Percentiles rank a stretch among this genome's conserved stretches.
phyloP scores from a whole-genome alignment of 2,797 vertebrate species.

The Xiphophorus birchmanni region DNA sequence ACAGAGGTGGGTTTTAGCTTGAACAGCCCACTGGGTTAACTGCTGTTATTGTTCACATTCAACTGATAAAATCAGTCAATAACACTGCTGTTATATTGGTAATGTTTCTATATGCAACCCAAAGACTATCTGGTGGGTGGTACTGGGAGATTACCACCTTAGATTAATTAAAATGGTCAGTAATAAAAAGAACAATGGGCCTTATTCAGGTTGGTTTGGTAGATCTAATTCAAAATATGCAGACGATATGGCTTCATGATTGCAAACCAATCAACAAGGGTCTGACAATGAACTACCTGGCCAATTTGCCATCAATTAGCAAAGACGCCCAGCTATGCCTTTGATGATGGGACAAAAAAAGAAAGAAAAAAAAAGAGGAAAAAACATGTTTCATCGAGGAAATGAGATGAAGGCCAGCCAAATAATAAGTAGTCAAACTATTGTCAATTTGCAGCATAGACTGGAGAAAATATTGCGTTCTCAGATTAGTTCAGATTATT shows the following conservation, averaged over 20 bases:
- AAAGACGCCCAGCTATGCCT: conserved; percentile 87
- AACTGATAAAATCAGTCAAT: conserved; percentile 73
- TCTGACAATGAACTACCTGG: conserved; percentile 86
- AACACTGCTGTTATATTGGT: conserved; percentile 79
- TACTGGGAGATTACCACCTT: conserved; percentile 91
- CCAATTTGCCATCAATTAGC: conserved; percentile 94
- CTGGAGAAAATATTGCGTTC: conserved; percentile 43
- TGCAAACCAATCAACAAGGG: conserved; percentile 87
- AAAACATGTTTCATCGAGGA: conserved; percentile 71
- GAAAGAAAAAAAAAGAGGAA: conserved; percentile 26
- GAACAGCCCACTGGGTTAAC: conserved; percentile 69
- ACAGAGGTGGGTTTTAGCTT: conserved; percentile 33
- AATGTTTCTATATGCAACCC: conserved; percentile 80
- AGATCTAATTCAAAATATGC: conserved; percentile 75
- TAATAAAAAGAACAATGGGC: conserved; percentile 94
- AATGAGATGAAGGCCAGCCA: conserved; percentile 54
- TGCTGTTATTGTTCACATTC: conserved; percentile 77
- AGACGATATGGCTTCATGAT: conserved; percentile 82
- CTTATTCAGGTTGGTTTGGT: conserved; percentile 69
- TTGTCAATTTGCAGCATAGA: conserved; percentile 60
- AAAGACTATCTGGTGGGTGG: conserved; percentile 79
- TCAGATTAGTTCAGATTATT: conserved; percentile 55
- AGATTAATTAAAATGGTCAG: conserved; percentile 93
- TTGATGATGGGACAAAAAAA: conserved; percentile 76
- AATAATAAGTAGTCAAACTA: conserved; percentile 70